phyloP scores from a whole-genome alignment of 2,113 vertebrate species.

The Macheiramphus alcinus region DNA sequence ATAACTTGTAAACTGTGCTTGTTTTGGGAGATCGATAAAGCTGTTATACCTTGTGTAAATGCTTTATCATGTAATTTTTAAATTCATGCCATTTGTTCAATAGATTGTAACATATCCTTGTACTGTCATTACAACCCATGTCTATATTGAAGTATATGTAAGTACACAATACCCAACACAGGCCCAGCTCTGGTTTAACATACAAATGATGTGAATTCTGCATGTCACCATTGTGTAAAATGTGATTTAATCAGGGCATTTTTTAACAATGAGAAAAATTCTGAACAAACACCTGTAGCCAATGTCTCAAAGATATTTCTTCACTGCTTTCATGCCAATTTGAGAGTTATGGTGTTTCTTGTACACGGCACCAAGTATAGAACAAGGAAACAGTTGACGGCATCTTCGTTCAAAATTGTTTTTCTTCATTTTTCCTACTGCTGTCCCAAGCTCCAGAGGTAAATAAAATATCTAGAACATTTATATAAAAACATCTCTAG shows the following conservation, averaged over 20 bases:
- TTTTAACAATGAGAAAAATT: neutral
- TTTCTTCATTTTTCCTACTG: neutral
- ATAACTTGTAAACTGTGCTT: neutral
- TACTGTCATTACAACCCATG: neutral
- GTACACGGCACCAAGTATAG: accelerated
- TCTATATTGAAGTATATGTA: neutral
- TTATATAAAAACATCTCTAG: neutral
- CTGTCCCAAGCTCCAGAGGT: neutral
- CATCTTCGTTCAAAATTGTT: neutral
- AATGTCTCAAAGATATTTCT: neutral
- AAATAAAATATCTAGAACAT: neutral
- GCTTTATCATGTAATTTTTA: neutral
- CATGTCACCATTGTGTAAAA: neutral
- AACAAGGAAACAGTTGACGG: neutral
- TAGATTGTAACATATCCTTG: neutral
- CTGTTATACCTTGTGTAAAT: neutral
- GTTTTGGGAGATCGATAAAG: neutral
- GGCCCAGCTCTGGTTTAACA: neutral
- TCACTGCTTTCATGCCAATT: neutral
- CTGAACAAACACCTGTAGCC: neutral
- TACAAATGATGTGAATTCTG: neutral
- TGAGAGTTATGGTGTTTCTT: neutral
- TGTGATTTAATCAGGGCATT: neutral
- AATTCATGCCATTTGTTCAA: neutral
- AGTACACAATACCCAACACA: neutral